These are phyloP conservation scores for Tetheella fluctuosa DNA, from an alignment of 2,888 invertebrate genomes.

Conservation along the genomic window DNA sequence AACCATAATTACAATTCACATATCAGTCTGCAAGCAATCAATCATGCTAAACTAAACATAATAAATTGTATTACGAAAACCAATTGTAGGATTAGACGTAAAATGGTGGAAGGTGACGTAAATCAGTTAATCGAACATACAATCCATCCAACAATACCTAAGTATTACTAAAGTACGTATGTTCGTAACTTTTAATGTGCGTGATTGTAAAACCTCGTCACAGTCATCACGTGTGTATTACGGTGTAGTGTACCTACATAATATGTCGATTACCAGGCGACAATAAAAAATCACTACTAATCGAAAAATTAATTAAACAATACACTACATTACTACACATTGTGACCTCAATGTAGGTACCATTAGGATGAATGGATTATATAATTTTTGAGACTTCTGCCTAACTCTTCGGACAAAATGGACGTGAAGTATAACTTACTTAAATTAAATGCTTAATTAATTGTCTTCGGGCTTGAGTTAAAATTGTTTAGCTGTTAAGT, in stretches of 20 bases:
- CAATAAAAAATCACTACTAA: conserved; percentile 6
- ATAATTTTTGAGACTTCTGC: too few relatives aligned
- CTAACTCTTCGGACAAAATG: too few relatives aligned
- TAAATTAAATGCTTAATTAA: too few relatives aligned
- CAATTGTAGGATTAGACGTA: background rate
- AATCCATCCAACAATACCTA: background rate
- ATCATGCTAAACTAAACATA: background rate
- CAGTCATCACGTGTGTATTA: conserved; percentile 1
- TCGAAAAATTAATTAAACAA: background rate
- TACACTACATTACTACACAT: background rate
- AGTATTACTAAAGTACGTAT: background rate
- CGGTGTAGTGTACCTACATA: background rate
- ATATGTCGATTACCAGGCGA: background rate
- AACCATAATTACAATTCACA: too few relatives aligned
- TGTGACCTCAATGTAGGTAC: background rate
- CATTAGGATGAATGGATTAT: background rate
- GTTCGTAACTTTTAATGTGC: background rate
- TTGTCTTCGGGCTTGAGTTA: too few relatives aligned
- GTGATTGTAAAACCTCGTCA: conserved; percentile 7
- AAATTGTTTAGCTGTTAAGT: too few relatives aligned
- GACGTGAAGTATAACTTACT: too few relatives aligned
- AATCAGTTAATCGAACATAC: background rate
- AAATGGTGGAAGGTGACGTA: background rate
- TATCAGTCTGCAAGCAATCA: too few relatives aligned
- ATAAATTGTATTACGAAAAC: background rate